Base-by-base conservation (phyloP, 2,113 vertebrate species). In the Nannobrachium achirus region DNA sequence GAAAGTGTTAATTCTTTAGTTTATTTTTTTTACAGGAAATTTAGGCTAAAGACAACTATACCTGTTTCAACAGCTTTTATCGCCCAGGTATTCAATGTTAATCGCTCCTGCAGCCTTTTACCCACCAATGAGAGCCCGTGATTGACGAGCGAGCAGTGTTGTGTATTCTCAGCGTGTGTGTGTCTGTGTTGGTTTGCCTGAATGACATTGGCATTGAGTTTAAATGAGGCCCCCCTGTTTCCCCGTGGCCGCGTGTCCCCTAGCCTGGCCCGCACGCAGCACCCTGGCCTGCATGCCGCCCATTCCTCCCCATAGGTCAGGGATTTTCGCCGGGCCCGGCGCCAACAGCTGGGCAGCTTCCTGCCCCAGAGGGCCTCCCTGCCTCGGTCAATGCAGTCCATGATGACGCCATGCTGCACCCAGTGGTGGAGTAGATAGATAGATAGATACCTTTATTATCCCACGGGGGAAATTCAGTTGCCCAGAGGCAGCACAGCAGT, bases 281-380 rank as follows among this genome's bases (percentile, higher is more conserved):
- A 63, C 69, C 57, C 81, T n/a, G n/a, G n/a, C n/a, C n/a, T 64
- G 74, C 79, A 45, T 92, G 88, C 85, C 81, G 82, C 59, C 33
- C 86, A 89, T 93, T 91, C 86, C 90, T 91, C 86, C 86, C 89
- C 82, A 83, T 92, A 92, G 92, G 90, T 93, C 92, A 90, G 11
- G 71, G 82, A 91, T 94, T 95, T 93, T 89, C 91, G 80, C 86
- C 92, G 76, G 86, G 85, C 86, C 49, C 64, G 75, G 74, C 76
- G 71, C 80, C 20, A 86, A 90, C 91, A 94, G 91, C 92, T 94
- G 91, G 87, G 82, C 55, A 76, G 66, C 86, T 89, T 90, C 81
- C 83, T 75, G 81, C 86, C 69, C 56, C 60, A 1, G 8, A 9
- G 85, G 25, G 79, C 76, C 88, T 75, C 66, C 52, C 72, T 67